A percentile compares a stretch with the other conserved stretches of the same genome.
Evolutionary conservation across 2,113 vertebrate genomes (phyloP).

Genomic region (Myotis lucifugus): DNA sequence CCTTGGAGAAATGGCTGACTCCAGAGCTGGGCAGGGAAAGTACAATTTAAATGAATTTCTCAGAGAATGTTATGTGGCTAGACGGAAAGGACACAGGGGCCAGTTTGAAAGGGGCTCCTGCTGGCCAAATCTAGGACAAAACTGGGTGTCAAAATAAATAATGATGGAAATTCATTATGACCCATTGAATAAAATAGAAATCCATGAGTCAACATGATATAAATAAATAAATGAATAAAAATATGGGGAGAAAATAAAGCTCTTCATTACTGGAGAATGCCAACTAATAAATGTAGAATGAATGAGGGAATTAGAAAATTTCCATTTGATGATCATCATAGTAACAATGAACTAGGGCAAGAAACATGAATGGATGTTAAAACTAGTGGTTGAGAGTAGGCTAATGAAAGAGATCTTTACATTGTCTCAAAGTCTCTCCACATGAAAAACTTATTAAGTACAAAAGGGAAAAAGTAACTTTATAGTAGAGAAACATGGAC

Average conservation of each 20-base stretch:
- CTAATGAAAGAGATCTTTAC: neutral
- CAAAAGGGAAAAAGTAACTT: neutral
- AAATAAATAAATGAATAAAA: conserved; percentile 34
- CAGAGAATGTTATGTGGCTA: neutral
- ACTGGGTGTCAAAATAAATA: neutral
- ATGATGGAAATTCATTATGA: neutral
- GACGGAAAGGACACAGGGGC: neutral
- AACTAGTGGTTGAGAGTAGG: neutral
- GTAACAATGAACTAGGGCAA: neutral
- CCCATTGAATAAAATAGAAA: neutral
- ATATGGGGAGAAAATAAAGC: neutral
- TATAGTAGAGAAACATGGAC: neutral
- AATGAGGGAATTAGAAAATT: neutral
- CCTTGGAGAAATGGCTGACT: neutral
- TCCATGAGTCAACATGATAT: neutral
- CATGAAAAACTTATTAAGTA: neutral
- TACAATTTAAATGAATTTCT: neutral
- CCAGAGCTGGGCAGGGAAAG: neutral
- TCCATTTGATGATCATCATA: neutral
- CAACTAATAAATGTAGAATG: neutral
- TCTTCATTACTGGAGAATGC: neutral
- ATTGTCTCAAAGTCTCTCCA: neutral
- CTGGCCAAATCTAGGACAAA: neutral
- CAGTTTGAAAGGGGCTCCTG: neutral
- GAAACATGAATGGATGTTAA: neutral